Conservation (phyloP, 2,113 vertebrate species). For the Dasyprocta punctata region DNA sequence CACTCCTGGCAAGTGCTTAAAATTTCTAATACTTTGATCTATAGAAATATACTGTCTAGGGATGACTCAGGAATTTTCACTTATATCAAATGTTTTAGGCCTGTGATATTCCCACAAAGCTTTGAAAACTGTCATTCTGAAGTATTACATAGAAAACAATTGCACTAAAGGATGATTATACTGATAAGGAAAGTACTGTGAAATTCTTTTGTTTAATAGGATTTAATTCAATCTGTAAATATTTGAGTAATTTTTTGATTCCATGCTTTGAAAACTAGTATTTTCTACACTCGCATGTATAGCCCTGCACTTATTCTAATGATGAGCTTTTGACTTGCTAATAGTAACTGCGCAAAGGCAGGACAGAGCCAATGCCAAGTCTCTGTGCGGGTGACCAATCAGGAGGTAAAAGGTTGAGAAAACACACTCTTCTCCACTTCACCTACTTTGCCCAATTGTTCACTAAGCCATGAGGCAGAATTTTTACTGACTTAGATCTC, state of each 20-base stretch:
- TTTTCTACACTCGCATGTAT: not conserved
- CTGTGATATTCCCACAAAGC: not conserved
- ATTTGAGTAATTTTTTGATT: conserved; percentile 9
- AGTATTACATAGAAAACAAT: conserved; percentile 38
- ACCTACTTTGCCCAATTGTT: not conserved
- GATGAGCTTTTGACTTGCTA: not conserved
- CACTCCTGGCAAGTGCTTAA: not conserved
- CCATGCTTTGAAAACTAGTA: not conserved
- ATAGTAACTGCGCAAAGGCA: not conserved
- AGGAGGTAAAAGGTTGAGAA: not conserved
- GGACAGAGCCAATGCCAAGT: not conserved
- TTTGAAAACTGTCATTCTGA: not conserved
- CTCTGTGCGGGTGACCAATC: not conserved
- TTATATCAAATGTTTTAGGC: not conserved
- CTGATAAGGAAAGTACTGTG: not conserved
- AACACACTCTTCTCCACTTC: not conserved
- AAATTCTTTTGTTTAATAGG: conserved; percentile 3
- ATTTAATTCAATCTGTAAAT: conserved; percentile 15
- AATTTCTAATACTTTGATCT: not conserved
- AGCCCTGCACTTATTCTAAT: not conserved
- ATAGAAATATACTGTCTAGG: not conserved
- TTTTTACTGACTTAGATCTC: conserved; percentile 61
- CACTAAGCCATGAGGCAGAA: not conserved
- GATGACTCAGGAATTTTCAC: not conserved
- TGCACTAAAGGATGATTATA: not conserved